Base-by-base conservation (phyloP, 2,888 invertebrate species). In the Syrphus vitripennis region DNA sequence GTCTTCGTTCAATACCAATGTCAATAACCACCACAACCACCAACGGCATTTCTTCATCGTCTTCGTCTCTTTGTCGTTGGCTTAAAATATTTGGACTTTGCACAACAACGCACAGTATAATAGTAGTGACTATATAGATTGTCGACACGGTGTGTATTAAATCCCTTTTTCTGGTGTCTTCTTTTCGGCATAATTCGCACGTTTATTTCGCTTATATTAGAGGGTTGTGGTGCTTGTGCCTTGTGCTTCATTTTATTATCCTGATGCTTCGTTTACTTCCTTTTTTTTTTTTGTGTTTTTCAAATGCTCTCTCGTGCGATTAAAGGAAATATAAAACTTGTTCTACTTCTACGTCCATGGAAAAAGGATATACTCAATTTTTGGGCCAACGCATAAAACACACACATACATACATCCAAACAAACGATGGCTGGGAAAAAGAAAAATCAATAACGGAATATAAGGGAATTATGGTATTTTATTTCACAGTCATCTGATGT, bases 1-100 rank as follows among this genome's bases (percentile, higher is more conserved):
- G n/a, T 67, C 50, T 55, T 72, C 45, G 55, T 77, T 57, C 77
- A 74, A 81, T 78, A 86, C 86, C 86, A 86, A 86, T 86, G 86
- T 86, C 86, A 86, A 86, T 77, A 86, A 86, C 82, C 77, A 86
- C 81, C 75, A 84, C 76, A 71, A 81, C 40, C 21, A 76, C 45
- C 75, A 63, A 40, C 55, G 19, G 34, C 37, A 61, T 34, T 63
- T 70, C 61, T 37, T 53, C 53, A 31, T 72, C 34, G 42, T 67
- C 29, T 26, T 45, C 69, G 34, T 74, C 34, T 21, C 34, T 70
- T 72, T 59, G 63, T 83, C 21, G 55, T 50, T 70, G 57, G 72
- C 40, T 74, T 50, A 69, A 80, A 59, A 55, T 75, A 57, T 72
- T 26, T 74, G 21, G 61, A 42, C 21, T 76, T 76, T 21, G 40